Base-by-base conservation (phyloP, 2,888 invertebrate genomes). In the Drosophila peninsularis region DNA sequence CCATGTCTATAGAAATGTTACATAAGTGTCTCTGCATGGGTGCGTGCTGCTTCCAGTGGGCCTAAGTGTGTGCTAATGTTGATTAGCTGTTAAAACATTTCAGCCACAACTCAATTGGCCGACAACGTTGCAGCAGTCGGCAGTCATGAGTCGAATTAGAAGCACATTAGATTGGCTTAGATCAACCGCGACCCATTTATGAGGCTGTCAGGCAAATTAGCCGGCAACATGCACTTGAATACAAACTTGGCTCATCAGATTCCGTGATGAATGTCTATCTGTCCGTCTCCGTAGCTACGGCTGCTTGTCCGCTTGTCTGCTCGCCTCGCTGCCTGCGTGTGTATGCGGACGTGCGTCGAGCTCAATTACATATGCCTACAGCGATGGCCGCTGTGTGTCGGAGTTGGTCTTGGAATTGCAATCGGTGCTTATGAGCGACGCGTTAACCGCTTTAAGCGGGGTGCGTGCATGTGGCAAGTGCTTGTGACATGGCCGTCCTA, bases 161-260 rank as follows among this genome's bases (percentile, higher is more conserved):
- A 45, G 54, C 57, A 37, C 63, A 72, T 77, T 57, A 58, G 55
- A 55, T 58, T 50, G 67, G 41, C 44, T 62, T 14, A 17, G 55
- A 58, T 36, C 68, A 44, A 62, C 77, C 63, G 71, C 83, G 56
- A 57, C 61, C 62, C 82, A 75, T 73, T 81, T 73, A 75, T 71
- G 84, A 17, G 70, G 62, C 75, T 71, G 64, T 65, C 58, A 58
- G 70, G 61, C 65, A 82, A 83, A 88, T 83, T 85, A 88, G 76
- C 53, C 56, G n/a, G 30, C 72, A 56, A 41, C 63, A 73, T 62
- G 67, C 71, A 75, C 62, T 77, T 67, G 60, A 77, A 75, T 60
- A 64, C 66, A 73, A 78, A 73, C 69, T 73, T 62, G 71, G 34
- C 65, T 64, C 75, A 61, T 69, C 69, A 64, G 50, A 21, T 66